Conservation (phyloP, 1,140 invertebrate genomes). For the Steinernema feltiae region DNA sequence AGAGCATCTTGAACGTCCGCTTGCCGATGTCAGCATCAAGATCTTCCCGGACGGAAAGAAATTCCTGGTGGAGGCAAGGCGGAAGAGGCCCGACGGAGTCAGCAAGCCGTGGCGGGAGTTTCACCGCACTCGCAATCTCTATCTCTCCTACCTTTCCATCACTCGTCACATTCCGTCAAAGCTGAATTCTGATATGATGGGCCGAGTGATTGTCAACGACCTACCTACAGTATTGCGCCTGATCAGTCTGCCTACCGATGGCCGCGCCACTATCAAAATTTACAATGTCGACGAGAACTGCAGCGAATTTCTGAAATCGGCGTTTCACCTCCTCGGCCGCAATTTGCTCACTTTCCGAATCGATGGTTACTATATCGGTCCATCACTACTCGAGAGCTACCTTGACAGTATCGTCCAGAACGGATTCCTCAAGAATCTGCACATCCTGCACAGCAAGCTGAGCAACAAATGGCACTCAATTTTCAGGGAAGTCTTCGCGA, state of each 20-base stretch:
- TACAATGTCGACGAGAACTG: neutral
- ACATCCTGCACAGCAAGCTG: too few relatives aligned
- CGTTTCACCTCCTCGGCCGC: too few relatives aligned
- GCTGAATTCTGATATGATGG: neutral
- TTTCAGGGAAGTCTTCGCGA: too few relatives aligned
- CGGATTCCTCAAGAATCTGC: too few relatives aligned
- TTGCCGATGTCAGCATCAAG: neutral
- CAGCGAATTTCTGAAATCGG: too few relatives aligned
- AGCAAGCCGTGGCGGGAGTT: too few relatives aligned
- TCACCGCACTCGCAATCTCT: neutral
- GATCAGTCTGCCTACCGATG: neutral
- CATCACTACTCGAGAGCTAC: too few relatives aligned
- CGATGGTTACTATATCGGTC: too few relatives aligned
- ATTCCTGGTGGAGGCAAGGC: neutral
- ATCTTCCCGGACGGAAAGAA: neutral
- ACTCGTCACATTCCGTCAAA: too few relatives aligned
- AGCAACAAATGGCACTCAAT: too few relatives aligned
- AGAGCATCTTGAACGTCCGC: neutral
- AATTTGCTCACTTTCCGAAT: too few relatives aligned
- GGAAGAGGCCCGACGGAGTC: neutral
- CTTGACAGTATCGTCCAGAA: too few relatives aligned
- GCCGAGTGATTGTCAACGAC: neutral
- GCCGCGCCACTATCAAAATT: neutral
- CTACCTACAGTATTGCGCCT: neutral
- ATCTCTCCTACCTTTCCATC: neutral